phyloP scores from a whole-genome alignment of 2,113 vertebrate species.

The Elaphurus davidianus region DNA sequence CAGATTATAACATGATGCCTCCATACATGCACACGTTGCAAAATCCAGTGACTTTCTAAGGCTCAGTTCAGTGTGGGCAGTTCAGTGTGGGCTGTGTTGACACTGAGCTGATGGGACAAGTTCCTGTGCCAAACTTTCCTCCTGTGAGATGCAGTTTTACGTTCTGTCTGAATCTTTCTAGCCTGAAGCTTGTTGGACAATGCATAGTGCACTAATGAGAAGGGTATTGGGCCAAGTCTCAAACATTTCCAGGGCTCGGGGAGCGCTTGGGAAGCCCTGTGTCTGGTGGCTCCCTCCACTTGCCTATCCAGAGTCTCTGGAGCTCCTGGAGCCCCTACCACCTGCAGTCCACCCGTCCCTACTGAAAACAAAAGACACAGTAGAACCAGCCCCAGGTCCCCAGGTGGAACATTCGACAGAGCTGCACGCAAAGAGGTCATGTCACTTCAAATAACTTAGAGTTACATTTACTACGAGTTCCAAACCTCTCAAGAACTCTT shows the following conservation, averaged over 20 bases:
- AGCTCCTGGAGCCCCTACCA: not conserved
- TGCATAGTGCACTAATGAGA: slow-evolving; percentile 53
- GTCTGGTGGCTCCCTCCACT: slow-evolving; percentile 45
- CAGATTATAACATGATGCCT: fast-evolving
- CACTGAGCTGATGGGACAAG: fast-evolving
- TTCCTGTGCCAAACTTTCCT: slow-evolving; percentile 48
- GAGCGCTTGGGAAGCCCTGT: slow-evolving; percentile 44
- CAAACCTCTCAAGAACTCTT: not conserved
- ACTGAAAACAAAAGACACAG: not conserved
- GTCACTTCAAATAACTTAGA: not conserved
- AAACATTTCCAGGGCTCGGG: slow-evolving; percentile 40
- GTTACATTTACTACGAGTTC: not conserved
- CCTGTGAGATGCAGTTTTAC: slow-evolving; percentile 63
- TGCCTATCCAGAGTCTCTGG: slow-evolving; percentile 27
- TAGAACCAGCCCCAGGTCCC: fast-evolving
- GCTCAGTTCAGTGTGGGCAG: slow-evolving; percentile 19
- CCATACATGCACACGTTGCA: fast-evolving
- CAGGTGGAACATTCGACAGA: fast-evolving
- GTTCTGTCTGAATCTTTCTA: slow-evolving; percentile 61
- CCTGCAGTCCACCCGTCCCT: fast-evolving
- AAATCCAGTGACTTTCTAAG: slow-evolving; percentile 52
- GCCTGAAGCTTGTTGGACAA: slow-evolving; percentile 56
- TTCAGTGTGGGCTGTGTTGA: too few species aligned
- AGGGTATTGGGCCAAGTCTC: slow-evolving; percentile 54
- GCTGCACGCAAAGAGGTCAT: fast-evolving